Conservation (phyloP, 2,888 invertebrate species). For the Philopedon plagiatum region DNA sequence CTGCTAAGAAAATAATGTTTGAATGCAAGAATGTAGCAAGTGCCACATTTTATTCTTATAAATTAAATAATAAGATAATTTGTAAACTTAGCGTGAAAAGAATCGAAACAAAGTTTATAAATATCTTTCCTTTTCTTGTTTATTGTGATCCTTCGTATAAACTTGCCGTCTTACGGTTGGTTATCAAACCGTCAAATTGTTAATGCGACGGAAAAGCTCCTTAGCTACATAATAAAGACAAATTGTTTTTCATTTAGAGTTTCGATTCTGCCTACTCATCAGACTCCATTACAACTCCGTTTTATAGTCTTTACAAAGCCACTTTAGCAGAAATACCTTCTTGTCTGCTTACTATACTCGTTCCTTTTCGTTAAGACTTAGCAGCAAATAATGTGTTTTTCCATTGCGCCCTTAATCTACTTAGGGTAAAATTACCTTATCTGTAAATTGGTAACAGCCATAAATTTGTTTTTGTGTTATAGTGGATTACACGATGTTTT, state of each 20-base stretch:
- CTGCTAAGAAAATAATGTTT: too few relatives aligned
- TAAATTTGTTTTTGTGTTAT: too few relatives aligned
- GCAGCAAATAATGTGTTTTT: not conserved
- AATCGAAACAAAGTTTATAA: too few relatives aligned
- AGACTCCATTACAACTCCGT: not conserved
- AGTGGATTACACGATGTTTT: too few relatives aligned
- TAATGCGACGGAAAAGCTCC: not conserved
- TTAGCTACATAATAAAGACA: not conserved
- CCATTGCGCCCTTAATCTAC: not conserved
- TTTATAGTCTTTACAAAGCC: not conserved
- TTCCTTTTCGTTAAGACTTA: not conserved
- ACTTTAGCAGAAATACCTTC: not conserved
- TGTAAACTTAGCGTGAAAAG: too few relatives aligned
- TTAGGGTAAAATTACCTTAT: not conserved
- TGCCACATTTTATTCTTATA: too few relatives aligned
- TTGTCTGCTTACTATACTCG: not conserved
- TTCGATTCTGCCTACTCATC: not conserved
- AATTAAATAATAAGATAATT: too few relatives aligned
- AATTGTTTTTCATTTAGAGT: not conserved
- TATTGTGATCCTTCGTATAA: not conserved
- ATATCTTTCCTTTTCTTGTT: not conserved
- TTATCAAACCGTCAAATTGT: not conserved
- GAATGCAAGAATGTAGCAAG: too few relatives aligned
- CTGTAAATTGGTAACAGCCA: too few relatives aligned
- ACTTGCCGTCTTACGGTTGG: not conserved